These are phyloP conservation scores for Apomyelois bistriatella DNA, from an alignment of 2,888 invertebrate species.

Conservation along the genomic window DNA sequence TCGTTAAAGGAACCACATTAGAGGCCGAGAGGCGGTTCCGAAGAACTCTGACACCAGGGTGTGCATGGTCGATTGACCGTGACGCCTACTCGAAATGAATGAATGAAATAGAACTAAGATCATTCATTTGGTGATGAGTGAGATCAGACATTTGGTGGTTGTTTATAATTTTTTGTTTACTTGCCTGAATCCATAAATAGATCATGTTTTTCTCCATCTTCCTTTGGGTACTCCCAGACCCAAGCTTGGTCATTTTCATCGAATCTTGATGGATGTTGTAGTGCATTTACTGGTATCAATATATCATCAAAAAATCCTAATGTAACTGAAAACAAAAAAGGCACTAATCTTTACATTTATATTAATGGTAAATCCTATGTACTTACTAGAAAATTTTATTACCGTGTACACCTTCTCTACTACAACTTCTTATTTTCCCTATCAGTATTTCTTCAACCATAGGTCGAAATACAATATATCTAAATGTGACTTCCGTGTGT, in stretches of 20 bases:
- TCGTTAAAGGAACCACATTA: too few species aligned
- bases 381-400: slow-evolving; percentile 18
- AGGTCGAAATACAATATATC: slow-evolving; percentile 97
- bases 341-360: too few species aligned
- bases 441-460: slow-evolving; percentile 95
- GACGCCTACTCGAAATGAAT: too few species aligned
- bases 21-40: too few species aligned
- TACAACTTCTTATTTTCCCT: slow-evolving; percentile 95
- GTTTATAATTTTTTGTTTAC: background rate
- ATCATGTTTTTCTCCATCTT: slow-evolving; percentile 91
- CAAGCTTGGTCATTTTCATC: slow-evolving; percentile 95
- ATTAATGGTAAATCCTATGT: background rate
- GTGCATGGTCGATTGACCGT: too few species aligned
- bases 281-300: slow-evolving; percentile 91
- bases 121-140: too few species aligned
- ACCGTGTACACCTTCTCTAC: slow-evolving; percentile 95
- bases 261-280: slow-evolving; percentile 96
- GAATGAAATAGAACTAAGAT: too few species aligned
- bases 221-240: slow-evolving; percentile 97
- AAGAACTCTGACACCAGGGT: too few species aligned
- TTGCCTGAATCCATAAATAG: slow-evolving; percentile 94
- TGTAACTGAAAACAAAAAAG: slow-evolving; percentile 83
- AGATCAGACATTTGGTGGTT: too few species aligned
- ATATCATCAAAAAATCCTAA: slow-evolving; percentile 99
- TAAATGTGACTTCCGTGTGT: slow-evolving; percentile 95